phyloP scores from a whole-genome alignment of 2,888 invertebrate genomes.

The Strigamia maritima region DNA sequence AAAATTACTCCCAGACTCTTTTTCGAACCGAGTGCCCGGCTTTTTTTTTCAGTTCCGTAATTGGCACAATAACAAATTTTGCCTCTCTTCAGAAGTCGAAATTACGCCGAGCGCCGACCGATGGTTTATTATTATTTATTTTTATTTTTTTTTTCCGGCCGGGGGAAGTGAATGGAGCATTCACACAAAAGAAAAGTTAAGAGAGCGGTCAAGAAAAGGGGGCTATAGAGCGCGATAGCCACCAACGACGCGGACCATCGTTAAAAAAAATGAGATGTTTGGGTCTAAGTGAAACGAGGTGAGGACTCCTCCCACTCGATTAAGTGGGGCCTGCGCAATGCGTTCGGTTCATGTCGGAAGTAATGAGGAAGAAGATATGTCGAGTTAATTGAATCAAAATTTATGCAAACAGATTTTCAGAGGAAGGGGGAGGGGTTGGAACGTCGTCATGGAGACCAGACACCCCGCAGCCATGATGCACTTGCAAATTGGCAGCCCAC shows the following conservation, averaged over 20 bases:
- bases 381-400: constrained; percentile 19
- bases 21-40: background rate
- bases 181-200: background rate
- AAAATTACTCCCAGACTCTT: background rate
- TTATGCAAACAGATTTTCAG: background rate
- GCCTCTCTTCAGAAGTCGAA: background rate
- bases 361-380: constrained; percentile 5
- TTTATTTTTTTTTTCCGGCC: too few species aligned
- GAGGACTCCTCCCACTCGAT: background rate
- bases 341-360: background rate
- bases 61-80: background rate
- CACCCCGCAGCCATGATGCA: constrained; percentile 23
- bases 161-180: too few species aligned
- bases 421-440: background rate
- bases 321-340: background rate
- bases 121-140: too few species aligned
- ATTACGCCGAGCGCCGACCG: too few species aligned
- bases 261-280: background rate
- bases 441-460: constrained; percentile 23
- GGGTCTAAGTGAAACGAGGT: background rate
- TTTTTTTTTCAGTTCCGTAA: background rate
- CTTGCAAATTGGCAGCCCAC: constrained; percentile 19
- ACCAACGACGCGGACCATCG: background rate
- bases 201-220: background rate
- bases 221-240: background rate